Evolutionary conservation across 2,888 invertebrate species (phyloP), one percentile per base, ranked within the genome.

Genomic region (Microctonus aethiopoides): DNA sequence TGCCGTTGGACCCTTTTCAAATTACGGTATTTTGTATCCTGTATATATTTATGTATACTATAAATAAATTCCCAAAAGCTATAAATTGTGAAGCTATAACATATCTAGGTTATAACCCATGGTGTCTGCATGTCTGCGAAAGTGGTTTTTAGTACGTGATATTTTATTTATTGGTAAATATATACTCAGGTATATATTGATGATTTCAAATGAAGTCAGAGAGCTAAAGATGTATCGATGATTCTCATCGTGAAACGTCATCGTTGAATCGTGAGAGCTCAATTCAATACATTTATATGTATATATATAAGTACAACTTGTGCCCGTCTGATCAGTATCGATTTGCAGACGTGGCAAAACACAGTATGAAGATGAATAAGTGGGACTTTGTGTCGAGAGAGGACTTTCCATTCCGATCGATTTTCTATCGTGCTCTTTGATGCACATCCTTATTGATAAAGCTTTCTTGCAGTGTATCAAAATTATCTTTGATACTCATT

Each of bases 341-440:
- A 66, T 66, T 41, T 7, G 16, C n/a, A 59, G 29, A 39, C 26
- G 54, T 41, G 41, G n/a, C 29, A 16, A 41, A 41, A 13, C n/a
- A 13, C n/a, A 1, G 16, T 41, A 16, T 60, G 34, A 61, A 41
- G 72, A 57, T 68, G n/a, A 34, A 52, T 57, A 41, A 56, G 67
- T 64, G 68, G 67, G 62, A 72, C 61, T 70, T 62, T 52, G 11
- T 36, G 32, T n/a, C 56, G 67, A 56, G 56, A 64, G 26, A 74
- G 39, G 72, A 76, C 77, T 81, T 81, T 81, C 78, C 76, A 75
- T 75, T 78, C 75, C 52, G 72, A 71, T 74, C 70, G 74, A 75
- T 75, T 74, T 73, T 77, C 77, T 69, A 73, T 75, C 68, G 41
- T 16, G 57, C 63, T 36, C 32, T 52, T 57, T 32, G 59, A 51